phyloP scores from a whole-genome alignment of 2,113 vertebrate genomes.

The Etheostoma spectabile region DNA sequence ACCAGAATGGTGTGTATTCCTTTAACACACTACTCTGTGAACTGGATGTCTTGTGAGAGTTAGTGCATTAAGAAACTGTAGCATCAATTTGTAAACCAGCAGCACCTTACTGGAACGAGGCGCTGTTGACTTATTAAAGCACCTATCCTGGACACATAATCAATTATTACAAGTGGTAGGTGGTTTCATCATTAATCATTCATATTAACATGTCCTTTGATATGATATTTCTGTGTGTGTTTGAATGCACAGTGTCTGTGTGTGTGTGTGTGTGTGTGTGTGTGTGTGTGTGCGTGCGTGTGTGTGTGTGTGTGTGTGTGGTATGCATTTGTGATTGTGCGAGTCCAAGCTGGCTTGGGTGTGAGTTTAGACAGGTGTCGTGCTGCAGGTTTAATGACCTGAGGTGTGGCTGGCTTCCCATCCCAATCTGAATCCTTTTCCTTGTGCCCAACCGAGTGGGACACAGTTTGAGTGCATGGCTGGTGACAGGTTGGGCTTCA shows the following conservation, averaged over 20 bases:
- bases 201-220: slow-evolving; percentile 74
- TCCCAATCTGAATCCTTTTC: slow-evolving; percentile 52
- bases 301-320: neutral
- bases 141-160: slow-evolving; percentile 18
- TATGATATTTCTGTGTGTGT: slow-evolving; percentile 32
- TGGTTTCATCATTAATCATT: slow-evolving; percentile 73
- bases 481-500: slow-evolving; percentile 52
- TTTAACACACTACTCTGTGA: neutral
- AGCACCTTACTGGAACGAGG: slow-evolving; percentile 6
- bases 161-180: slow-evolving; percentile 49
- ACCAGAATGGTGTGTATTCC: neutral
- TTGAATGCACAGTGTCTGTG: neutral
- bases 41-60: slow-evolving; percentile 25
- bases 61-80: neutral
- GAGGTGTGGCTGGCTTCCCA: slow-evolving; percentile 39
- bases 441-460: slow-evolving; percentile 44
- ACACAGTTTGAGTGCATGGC: slow-evolving; percentile 39
- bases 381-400: slow-evolving; percentile 60
- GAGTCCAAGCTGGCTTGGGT: neutral
- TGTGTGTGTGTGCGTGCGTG: neutral
- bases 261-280: slow-evolving; percentile 11
- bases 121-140: slow-evolving; percentile 38
- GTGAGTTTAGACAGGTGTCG: slow-evolving; percentile 42
- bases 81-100: slow-evolving; percentile 28
- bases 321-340: neutral